Evolutionary conservation across 2,113 vertebrate genomes (phyloP).

Genomic region (Pteronura brasiliensis): DNA sequence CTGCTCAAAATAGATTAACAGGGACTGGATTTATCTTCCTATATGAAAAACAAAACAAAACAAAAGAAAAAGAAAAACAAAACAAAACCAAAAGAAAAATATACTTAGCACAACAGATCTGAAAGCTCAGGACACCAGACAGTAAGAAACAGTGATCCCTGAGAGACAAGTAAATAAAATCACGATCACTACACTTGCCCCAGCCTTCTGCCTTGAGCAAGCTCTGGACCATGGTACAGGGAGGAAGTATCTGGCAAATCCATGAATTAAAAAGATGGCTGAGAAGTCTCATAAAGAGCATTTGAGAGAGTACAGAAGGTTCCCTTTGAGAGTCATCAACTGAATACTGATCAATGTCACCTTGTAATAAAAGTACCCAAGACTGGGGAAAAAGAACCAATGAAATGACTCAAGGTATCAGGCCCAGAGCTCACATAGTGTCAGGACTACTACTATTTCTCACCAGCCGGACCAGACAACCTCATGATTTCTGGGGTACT

Average conservation of each 20-base stretch:
- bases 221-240: not conserved
- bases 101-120: not conserved
- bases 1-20: not conserved
- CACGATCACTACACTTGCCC: fast-evolving
- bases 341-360: not conserved
- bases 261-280: not conserved
- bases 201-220: not conserved
- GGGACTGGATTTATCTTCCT: not conserved
- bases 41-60: not conserved
- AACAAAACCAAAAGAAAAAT: not conserved
- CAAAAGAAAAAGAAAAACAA: not conserved
- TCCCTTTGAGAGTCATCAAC: not conserved
- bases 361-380: not conserved
- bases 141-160: not conserved
- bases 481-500: not conserved
- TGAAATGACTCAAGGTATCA: not conserved
- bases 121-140: not conserved
- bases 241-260: not conserved
- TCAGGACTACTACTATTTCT: not conserved
- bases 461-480: not conserved
- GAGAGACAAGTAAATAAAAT: not conserved
- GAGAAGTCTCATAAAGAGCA: not conserved
- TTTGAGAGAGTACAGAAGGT: not conserved
- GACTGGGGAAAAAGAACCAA: fast-evolving
- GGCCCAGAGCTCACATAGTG: not conserved